Evolutionary conservation across 2,113 vertebrate genomes (phyloP).

Genomic region (Colius striatus): DNA sequence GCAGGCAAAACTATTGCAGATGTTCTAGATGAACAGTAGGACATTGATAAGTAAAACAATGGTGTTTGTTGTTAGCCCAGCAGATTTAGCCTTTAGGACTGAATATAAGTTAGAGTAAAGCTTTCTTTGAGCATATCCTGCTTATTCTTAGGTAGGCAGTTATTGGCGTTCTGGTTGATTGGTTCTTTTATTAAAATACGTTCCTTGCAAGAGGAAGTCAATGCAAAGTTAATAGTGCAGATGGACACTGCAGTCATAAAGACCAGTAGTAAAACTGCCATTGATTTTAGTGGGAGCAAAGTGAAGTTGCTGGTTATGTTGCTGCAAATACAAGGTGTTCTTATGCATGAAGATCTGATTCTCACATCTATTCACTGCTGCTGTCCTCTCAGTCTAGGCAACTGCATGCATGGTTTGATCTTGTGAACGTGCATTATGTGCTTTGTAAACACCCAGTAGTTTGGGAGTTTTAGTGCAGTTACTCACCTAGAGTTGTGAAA

Average conservation of each 20-base stretch:
- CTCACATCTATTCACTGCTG: neutral
- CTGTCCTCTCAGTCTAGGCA: neutral
- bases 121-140: conserved; percentile 42
- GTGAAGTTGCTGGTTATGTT: neutral
- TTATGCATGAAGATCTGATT: neutral
- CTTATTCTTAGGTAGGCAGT: conserved; percentile 55
- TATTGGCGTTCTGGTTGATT: neutral
- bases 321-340: neutral
- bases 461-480: neutral
- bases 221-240: neutral
- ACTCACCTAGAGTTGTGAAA: neutral
- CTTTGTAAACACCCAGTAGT: neutral
- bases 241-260: neutral
- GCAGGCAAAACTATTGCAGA: conserved; percentile 51
- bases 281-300: neutral
- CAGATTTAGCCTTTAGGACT: conserved; percentile 45
- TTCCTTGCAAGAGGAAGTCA: neutral
- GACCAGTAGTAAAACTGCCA: neutral
- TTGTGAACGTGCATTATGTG: neutral
- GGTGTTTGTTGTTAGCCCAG: conserved; percentile 46
- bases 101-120: neutral
- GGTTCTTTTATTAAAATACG: neutral
- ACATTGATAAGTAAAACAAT: conserved; percentile 61
- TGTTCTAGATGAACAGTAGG: conserved; percentile 62
- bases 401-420: neutral